These are phyloP conservation scores for Bombyx mori DNA, from an alignment of 1,140 invertebrate genomes.

Conservation along the genomic window DNA sequence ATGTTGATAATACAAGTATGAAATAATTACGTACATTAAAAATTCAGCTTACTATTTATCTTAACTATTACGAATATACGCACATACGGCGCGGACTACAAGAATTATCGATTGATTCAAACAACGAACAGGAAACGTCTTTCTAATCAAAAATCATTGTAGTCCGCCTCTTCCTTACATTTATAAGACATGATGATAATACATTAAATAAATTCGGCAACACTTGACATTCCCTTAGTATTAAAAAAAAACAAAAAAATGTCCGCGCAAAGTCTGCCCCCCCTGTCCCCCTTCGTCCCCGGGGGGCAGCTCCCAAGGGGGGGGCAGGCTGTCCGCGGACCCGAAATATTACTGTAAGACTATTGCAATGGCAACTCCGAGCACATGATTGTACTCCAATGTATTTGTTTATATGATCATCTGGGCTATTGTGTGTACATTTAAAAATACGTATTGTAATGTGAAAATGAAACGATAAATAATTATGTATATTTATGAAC, in stretches of 20 bases:
- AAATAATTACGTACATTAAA: slow-evolving; percentile 68
- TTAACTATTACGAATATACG: slow-evolving; percentile 68
- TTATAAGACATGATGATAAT: slow-evolving; percentile 65
- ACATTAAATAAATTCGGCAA: slow-evolving; percentile 68
- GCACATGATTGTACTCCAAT: too few relatives aligned
- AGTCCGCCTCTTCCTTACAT: slow-evolving; percentile 32
- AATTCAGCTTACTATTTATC: slow-evolving; percentile 59
- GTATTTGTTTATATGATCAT: slow-evolving; percentile 31
- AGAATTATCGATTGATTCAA: slow-evolving; percentile 13
- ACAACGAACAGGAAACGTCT: slow-evolving; percentile 8
- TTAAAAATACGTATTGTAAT: slow-evolving; percentile 24
- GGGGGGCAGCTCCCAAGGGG: not conserved
- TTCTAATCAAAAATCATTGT: not conserved
- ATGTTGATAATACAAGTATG: slow-evolving; percentile 65
- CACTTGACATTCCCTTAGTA: slow-evolving; percentile 65
- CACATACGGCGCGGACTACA: slow-evolving; percentile 13
- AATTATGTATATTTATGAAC: slow-evolving; percentile 42
- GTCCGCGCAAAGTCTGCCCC: too few relatives aligned
- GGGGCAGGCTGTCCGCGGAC: slow-evolving; percentile 30
- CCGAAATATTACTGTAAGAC: slow-evolving; percentile 41
- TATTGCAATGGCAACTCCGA: slow-evolving; percentile 52
- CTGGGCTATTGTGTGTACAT: slow-evolving; percentile 58
- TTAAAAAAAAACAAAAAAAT: not conserved
- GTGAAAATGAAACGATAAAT: slow-evolving; percentile 36
- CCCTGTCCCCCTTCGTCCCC: not conserved